Evolutionary conservation across 2,113 vertebrate species (phyloP), one percentile per base, ranked within the genome.

Genomic region (Psephotus haematonotus): DNA sequence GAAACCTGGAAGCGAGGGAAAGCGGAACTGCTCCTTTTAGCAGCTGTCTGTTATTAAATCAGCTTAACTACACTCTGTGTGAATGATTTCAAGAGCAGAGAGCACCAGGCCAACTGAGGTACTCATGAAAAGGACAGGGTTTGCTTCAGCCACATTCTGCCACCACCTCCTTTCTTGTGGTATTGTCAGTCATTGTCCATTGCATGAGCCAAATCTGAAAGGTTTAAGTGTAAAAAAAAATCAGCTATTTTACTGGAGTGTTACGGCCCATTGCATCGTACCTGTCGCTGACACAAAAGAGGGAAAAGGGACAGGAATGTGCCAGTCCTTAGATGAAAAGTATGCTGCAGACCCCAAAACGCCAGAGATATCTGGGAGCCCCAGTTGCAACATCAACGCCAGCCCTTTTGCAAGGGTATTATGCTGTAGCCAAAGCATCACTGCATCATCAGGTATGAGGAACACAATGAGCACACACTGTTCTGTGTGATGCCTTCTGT

Each of bases 21-120:
- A 78, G 53, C 77, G 82, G 72, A 92, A 55, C 50, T 92, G 41
- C 44, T 84, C 71, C 49, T 86, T 92, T 92, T 80, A 67, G 71
- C 41, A 70, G n/a, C 59, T 0, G 0, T 60, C 59, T 7, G 5
- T 65, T 60, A 65, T 71, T 75, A 84, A 74, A 83, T 68, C 37
- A 70, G 29, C 35, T 29, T 84, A 79, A 33, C 52, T 68, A 53
- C 82, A 80, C 23, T 44, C 71, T 62, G 17, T 29, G 63, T 7
- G 1, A 10, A 4, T 31, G 31, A 47, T 35, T 79, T 79, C 33
- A 43, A 7, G n/a, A 65, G 41, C 67, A 65, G n/a, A 0, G 0
- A 46, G 62, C 71, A 80, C 41, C 52, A 59, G 41, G 44, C 27
- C 4, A 2, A 27, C 4, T 14, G 11, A 39, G 13, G 25, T 25